Evolutionary conservation across 2,888 invertebrate genomes (phyloP), one percentile per base, ranked within the genome.

Genomic region (Eilema depressum): DNA sequence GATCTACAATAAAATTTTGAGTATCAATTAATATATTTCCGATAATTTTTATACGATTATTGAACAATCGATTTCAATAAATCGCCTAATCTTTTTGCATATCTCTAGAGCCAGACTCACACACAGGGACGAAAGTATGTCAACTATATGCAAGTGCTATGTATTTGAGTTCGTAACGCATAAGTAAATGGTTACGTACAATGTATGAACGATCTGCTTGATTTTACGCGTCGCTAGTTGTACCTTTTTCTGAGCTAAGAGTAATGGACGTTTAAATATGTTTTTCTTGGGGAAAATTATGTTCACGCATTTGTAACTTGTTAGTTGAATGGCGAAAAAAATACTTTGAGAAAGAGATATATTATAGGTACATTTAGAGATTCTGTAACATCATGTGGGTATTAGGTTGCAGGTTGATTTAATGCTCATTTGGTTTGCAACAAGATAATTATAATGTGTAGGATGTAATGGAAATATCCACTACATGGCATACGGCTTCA

Each of bases 81-180:
- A 41, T 71, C 61, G 25, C 56, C 28, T 69, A 69, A 68, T 47
- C 56, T 63, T 8, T 23, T 53, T 26, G 68, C 30, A 71, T 68
- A 66, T 71, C 62, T 60, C n/a, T 53, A 53, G 53, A 76, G 66
- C 41, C 17, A 79, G 67, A 66, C 73, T 69, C 72, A 76, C 76
- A 69, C 82, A 63, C 70, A 53, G 57, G 59, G 65, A 62, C 71
- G 73, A 25, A 82, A 79, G 75, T 82, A 63, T 82, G 79, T 80
- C 80, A 80, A 79, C 69, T 67, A 62, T 69, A 80, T 80, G 71
- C 77, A 30, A 17, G 61, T 74, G 68, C 72, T 71, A 82, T 79
- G 82, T 72, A 77, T 79, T 71, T 71, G 69, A 72, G 69, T 71
- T 41, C 11, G 65, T 62, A 47, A 73, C 63, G 80, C 63, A 57